Evolutionary conservation across 1,140 invertebrate species (phyloP), one percentile per base, ranked within the genome.

Genomic region (Bombyx mori): DNA sequence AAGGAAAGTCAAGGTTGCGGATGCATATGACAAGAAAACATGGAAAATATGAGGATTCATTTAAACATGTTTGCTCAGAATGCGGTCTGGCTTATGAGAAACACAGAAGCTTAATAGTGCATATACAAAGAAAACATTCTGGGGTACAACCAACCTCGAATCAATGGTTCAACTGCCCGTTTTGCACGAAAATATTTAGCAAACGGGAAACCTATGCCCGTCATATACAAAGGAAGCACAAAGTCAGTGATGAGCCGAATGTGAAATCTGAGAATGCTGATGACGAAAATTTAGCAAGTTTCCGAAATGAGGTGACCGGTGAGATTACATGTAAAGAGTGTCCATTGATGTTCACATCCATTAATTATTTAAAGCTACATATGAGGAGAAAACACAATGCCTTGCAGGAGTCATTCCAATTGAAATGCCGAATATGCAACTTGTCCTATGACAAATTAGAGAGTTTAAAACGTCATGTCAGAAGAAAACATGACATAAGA

Each of bases 11-110:
- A 7, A 68, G 83, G 49, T 71, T 86, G 60, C 58, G 83, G 9
- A 83, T 86, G 80, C 83, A 86, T 58, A 86, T 84, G 83, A 57
- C 73, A 42, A 73, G 83, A 52, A 86, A 86, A 51, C 83, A 86
- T 55, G 80, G 75, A 1, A 69, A 75, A 1, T 86, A 82, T 46
- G 67, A 78, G 60, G 79, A 84, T 0, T 75, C 81, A 0, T 86
- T 86, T 45, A 76, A 75, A 49, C 71, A 82, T 52, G 73, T 67
- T 2, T 86, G 83, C 43, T 46, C 75, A 8, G 71, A 84, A 7
- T 86, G 83, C 50, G 83, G 81, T 0, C 61, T 86, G 6, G 80
- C 81, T 0, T 86, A 86, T 54, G 83, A 86, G 8, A 86, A 86
- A 54, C 70, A 78, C 52, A 78, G 78, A 50, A 86, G 83, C 64